These are phyloP conservation scores for Amphiduros pacificus DNA, from an alignment of 2,888 invertebrate species.

Conservation along the genomic window DNA sequence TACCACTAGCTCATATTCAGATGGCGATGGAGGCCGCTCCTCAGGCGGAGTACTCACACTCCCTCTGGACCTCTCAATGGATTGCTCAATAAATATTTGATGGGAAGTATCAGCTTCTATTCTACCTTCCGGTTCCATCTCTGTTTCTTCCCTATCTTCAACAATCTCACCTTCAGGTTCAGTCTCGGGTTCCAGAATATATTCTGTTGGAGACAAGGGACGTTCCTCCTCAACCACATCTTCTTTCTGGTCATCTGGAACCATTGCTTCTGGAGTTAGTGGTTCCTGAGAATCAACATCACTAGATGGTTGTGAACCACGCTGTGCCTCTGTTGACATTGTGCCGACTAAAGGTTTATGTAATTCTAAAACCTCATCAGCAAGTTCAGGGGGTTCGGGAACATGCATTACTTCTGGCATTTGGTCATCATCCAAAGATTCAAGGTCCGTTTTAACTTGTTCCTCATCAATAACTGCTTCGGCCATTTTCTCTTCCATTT, in stretches of 20 bases:
- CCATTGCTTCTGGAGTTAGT: neutral
- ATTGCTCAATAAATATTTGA: constrained; percentile 52
- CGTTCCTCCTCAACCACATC: constrained; percentile 26
- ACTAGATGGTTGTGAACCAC: constrained; percentile 35
- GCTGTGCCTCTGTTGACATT: constrained; percentile 36
- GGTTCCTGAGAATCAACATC: constrained; percentile 25
- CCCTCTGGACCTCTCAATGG: constrained; percentile 32
- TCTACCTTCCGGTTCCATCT: constrained; percentile 40
- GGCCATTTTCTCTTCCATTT: constrained; percentile 14
- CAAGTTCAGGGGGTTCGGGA: neutral
- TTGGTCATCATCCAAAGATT: neutral
- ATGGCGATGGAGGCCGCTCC: constrained; percentile 54
- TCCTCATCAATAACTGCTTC: constrained; percentile 4
- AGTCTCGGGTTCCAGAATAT: constrained; percentile 41
- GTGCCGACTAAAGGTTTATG: constrained; percentile 27
- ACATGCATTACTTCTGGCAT: constrained; percentile 1
- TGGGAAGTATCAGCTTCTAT: constrained; percentile 48
- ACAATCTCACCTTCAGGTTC: too few relatives aligned
- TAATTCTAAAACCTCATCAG: neutral
- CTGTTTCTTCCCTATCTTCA: too few relatives aligned
- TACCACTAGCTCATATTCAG: constrained; percentile 50
- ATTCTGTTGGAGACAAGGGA: constrained; percentile 49
- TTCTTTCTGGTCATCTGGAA: constrained; percentile 6
- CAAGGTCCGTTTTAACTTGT: neutral
- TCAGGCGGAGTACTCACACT: constrained; percentile 18